These are phyloP conservation scores for Harpagoxenus sublaevis DNA, from an alignment of 2,888 invertebrate genomes.

Conservation along the genomic window DNA sequence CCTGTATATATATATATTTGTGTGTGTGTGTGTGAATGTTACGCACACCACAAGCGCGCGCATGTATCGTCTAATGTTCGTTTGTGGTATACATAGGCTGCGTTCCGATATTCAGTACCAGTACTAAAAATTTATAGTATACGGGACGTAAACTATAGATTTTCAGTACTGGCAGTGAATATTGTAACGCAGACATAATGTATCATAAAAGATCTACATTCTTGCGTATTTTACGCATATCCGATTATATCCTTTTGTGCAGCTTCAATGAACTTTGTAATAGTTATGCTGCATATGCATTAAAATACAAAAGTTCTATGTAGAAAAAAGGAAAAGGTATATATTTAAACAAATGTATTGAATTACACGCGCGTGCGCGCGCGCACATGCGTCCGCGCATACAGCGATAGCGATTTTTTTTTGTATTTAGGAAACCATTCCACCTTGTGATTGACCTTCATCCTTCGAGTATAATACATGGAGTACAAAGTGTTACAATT, in stretches of 20 bases:
- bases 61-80: neutral
- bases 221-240: neutral
- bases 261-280: neutral
- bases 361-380: neutral
- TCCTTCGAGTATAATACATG: neutral
- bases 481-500: neutral
- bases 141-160: too few relatives aligned
- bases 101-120: too few relatives aligned
- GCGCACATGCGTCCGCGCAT: too few relatives aligned
- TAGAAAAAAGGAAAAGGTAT: too few relatives aligned
- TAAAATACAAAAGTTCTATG: neutral
- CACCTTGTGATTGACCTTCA: neutral
- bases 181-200: neutral
- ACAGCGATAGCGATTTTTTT: neutral
- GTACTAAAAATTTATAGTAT: too few relatives aligned
- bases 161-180: too few relatives aligned
- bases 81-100: neutral
- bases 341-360: neutral
- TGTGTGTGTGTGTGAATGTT: slow-evolving; percentile 35
- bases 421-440: neutral
- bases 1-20: neutral
- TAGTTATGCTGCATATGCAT: neutral
- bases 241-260: neutral
- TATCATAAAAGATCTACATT: neutral
- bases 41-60: neutral